Evolutionary conservation across 1,140 invertebrate genomes (phyloP), one percentile per base, ranked within the genome.

Genomic region (Drosophila nikananu): DNA sequence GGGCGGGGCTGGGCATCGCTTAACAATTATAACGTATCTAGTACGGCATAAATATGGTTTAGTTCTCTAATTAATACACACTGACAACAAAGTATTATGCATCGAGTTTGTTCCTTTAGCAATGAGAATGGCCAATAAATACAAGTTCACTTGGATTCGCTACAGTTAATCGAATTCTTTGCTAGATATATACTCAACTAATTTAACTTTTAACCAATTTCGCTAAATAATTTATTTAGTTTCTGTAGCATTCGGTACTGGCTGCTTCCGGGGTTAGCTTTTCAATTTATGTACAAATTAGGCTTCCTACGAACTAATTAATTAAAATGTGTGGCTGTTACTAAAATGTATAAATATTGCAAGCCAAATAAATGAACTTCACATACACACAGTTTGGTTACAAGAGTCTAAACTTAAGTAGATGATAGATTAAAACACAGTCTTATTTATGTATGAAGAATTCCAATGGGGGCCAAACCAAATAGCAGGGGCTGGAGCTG

Each of bases 201-300:
- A 83, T 77, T 77, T 71, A 80, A 83, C 72, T 74, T 75, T 77
- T 77, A 80, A 70, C 83, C 84, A 87, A 89, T 89, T 84, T 86
- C 32, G 73, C 83, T 87, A 87, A 83, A 81, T 87, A 87, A 89
- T 81, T 87, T 83, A 87, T 78, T 57, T 79, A 71, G 74, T 75
- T 57, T 73, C 46, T 63, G 46, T 44, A 46, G 41, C 41, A 67
- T 51, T 77, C 30, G 60, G 41, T 78, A 73, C 37, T 63, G 44
- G 37, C 63, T 67, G 23, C 23, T 37, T n/a, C 13, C 35, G 41
- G 21, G 21, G 46, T 46, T 19, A 30, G n/a, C 44, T 58, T 62
- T 41, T 72, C 65, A 77, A 64, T 70, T 61, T 87, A 87, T 87
- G 23, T 89, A 87, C 84, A 87, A 89, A 89, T 84, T 58, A 89